Conservation (phyloP, 2,113 vertebrate genomes). For the Platysteira castanea region DNA sequence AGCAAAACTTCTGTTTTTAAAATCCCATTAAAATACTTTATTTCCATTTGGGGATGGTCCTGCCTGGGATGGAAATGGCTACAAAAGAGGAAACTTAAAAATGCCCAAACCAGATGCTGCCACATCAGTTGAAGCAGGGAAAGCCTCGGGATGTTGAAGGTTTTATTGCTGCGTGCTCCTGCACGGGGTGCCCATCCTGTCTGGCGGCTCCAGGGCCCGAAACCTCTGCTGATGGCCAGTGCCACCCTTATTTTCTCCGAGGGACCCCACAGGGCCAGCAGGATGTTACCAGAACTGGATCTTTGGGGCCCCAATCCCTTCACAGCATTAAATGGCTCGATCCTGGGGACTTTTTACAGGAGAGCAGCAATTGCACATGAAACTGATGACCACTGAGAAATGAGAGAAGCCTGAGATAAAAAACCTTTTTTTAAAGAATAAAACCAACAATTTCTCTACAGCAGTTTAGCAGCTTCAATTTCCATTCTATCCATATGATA, state of each 20-base stretch:
- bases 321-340: neutral
- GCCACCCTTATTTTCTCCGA: neutral
- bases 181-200: neutral
- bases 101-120: neutral
- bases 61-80: neutral
- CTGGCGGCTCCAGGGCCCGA: neutral
- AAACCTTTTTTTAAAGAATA: conserved; percentile 2
- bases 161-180: neutral
- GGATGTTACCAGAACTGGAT: neutral
- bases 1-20: too few relatives aligned
- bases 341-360: neutral
- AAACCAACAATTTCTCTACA: conserved; percentile 19
- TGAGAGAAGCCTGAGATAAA: neutral
- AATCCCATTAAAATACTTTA: too few relatives aligned
- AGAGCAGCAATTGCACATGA: conserved; percentile 34
- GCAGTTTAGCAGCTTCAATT: conserved; percentile 46
- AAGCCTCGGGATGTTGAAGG: neutral
- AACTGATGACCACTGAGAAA: conserved; percentile 32
- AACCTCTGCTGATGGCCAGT: neutral
- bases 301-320: neutral
- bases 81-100: neutral
- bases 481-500: conserved; percentile 21
- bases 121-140: neutral
- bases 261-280: neutral
- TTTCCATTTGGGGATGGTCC: too few relatives aligned